Conservation (phyloP, 1,140 invertebrate genomes). For the Microplitis mediator region DNA sequence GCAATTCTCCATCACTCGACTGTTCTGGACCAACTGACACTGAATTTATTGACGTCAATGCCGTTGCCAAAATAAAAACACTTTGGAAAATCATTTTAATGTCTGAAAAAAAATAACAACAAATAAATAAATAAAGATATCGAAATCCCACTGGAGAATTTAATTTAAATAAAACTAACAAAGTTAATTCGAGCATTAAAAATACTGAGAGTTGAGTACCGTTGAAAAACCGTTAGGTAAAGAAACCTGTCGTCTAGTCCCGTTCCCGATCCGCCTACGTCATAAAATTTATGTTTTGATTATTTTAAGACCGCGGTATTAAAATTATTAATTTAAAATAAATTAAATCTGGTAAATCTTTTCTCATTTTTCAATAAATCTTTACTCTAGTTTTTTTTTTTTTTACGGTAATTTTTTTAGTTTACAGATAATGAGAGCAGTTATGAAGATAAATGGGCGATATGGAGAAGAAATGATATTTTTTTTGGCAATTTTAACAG, state of each 20-base stretch:
- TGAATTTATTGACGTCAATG: background rate
- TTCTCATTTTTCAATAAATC: too few relatives aligned
- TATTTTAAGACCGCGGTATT: background rate
- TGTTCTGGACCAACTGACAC: background rate
- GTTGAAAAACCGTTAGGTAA: background rate
- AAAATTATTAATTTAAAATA: too few relatives aligned
- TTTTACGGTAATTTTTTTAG: too few relatives aligned
- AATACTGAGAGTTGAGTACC: background rate
- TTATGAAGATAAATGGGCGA: too few relatives aligned
- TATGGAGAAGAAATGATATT: too few relatives aligned
- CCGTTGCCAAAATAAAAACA: background rate
- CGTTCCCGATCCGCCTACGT: background rate
- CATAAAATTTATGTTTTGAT: background rate
- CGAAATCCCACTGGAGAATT: too few relatives aligned
- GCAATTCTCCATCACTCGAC: constrained; percentile 39
- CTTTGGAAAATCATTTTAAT: background rate
- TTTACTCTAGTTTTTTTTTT: too few relatives aligned
- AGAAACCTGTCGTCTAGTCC: background rate
- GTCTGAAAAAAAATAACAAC: background rate
- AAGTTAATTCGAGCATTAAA: background rate
- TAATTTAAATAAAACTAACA: too few relatives aligned
- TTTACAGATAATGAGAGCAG: too few relatives aligned
- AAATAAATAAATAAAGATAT: background rate
- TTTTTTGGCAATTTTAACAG: too few relatives aligned
- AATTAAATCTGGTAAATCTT: too few relatives aligned